Evolutionary conservation across 2,797 vertebrate species (phyloP).

Genomic region (Potorous gilbertii): DNA sequence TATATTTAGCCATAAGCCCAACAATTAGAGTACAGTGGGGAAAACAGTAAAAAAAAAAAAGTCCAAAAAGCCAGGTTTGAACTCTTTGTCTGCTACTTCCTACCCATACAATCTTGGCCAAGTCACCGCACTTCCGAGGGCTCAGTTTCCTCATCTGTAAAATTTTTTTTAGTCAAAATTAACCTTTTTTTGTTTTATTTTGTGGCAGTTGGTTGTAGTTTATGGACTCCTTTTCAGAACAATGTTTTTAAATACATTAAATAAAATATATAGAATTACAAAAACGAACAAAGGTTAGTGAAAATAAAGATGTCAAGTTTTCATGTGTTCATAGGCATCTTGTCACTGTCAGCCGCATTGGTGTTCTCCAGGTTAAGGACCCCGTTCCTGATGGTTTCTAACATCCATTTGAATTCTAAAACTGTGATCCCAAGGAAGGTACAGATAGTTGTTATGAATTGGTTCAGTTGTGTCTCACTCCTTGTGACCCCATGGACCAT

Average conservation of each 20-base stretch:
- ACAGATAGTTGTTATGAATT: background rate
- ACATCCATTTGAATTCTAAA: background rate
- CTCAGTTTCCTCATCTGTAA: background rate
- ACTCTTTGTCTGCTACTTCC: background rate
- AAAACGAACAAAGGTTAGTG: background rate
- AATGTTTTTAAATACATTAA: background rate
- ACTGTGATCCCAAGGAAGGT: background rate
- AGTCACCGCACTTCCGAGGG: background rate
- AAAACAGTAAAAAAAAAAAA: background rate
- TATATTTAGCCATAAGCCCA: no score
- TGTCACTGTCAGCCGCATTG: background rate
- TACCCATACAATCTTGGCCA: background rate
- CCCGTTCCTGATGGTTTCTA: background rate
- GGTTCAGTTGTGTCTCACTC: background rate
- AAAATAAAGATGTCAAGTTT: background rate
- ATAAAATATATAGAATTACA: background rate
- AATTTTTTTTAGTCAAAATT: background rate
- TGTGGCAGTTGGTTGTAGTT: background rate
- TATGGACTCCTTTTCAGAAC: background rate
- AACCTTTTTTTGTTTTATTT: background rate
- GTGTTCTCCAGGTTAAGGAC: background rate
- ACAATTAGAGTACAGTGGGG: background rate
- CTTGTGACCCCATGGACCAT: background rate
- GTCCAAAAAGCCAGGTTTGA: background rate
- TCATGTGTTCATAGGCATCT: background rate